Base-by-base conservation (phyloP, 2,888 invertebrate species). In the Clivina fossor region DNA sequence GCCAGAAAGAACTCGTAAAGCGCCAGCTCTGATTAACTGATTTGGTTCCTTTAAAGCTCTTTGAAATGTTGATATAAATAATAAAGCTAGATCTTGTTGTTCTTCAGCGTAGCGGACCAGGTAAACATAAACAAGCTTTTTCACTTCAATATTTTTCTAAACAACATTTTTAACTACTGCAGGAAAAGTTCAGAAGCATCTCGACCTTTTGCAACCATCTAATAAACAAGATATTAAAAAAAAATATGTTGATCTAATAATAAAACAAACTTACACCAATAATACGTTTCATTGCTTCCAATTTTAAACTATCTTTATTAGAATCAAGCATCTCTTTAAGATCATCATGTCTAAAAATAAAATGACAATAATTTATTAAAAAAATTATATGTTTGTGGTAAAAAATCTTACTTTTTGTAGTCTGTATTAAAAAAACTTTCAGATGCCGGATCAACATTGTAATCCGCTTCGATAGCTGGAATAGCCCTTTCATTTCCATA, bases 121-220 rank as follows among this genome's bases (percentile, higher is more conserved):
- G 74, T 99, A 99, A 0, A 99, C 97, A 74, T 99, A 99, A 1
- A 99, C 99, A 60, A 99, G 76, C 71, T 99, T 99, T 74, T 99
- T 99, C 1, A 99, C 92, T 80, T 99, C 99, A 60, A 98, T 90
- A 74, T 99, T 99, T 73, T 99, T 99, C 0, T 96, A 98, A 0
- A 99, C 99, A 1, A 99, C 99, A 80, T 99, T 99, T 75, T 99
- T 99, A 1, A 99, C 99, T n/a, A 99, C 99, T 30, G 98, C 93
- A 58, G 99, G 98, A 76, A 99, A 79, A 82, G 87, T 84, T 95
- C 94, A 7, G 97, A 95, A 4, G 97, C 97, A 81, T 99, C 97
- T 68, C 96, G 85, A 49, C 99, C 99, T 78, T 97, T 96, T 0
- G 99, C 99, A 62, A 97, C 87, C 96, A 99, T 96, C 80, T 89